Base-by-base conservation (phyloP, 2,888 invertebrate species). In the Calameuta pallipes region DNA sequence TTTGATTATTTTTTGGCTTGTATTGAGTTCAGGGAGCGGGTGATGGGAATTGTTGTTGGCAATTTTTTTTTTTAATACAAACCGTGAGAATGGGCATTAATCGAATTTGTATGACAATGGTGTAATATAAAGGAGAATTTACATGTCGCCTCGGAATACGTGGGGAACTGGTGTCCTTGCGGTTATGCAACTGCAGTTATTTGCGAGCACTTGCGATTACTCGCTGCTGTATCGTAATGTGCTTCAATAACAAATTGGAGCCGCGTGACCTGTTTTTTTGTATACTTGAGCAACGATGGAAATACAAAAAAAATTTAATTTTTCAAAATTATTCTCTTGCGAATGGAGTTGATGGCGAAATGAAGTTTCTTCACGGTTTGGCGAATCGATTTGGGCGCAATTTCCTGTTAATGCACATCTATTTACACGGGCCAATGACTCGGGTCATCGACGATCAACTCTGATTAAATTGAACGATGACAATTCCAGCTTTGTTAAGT, bases 351-450 rank as follows among this genome's bases (percentile, higher is more conserved):
- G 23, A 33, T 30, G 9, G 11, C 30, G 56, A 15, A 56, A 23
- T 23, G 9, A 23, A 23, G n/a, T 75, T 78, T 80, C 82, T 84
- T 82, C 80, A 83, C 82, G 84, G 80, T 84, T 85, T 80, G 78
- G 76, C 83, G 81, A 82, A 83, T 84, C 85, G 81, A 83, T 84
- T 85, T 81, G 81, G 80, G 78, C 79, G 82, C 78, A 85, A 86
- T 85, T 86, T 86, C 86, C 86, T 83, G 86, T 83, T 85, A 81
- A 76, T 68, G 69, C 71, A 75, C 68, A 69, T 78, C 71, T 71
- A 68, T 81, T 79, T 75, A 75, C 78, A 83, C 81, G 83, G 84
- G 78, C 81, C 83, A 80, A 83, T 85, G 84, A 83, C 77, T 83
- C 73, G 76, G 56, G 71, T 76, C 76, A 70, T 74, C 79, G 77